Conservation (phyloP, 2,113 vertebrate species). For the Chlorodrepanis virens region DNA sequence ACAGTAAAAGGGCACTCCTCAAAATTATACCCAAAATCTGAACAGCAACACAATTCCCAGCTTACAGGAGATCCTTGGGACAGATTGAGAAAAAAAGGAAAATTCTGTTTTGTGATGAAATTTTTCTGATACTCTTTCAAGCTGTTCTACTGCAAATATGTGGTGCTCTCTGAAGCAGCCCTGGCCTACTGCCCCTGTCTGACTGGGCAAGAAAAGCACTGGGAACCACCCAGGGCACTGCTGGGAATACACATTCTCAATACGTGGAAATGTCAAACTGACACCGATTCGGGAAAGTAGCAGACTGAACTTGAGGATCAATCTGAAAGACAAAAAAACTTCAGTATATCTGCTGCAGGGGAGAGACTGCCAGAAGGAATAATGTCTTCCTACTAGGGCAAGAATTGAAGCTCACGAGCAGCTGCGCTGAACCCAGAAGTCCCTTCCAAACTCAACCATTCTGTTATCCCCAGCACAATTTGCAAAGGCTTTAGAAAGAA, state of each 20-base stretch:
- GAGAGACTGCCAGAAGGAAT: neutral
- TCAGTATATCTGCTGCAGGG: neutral
- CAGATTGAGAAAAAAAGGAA: accelerated
- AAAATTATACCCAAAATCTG: neutral
- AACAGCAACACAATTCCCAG: neutral
- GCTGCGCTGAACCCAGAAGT: neutral
- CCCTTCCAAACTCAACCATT: neutral
- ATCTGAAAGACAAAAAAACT: neutral
- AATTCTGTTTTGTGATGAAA: neutral
- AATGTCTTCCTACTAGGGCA: neutral
- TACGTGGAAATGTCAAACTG: neutral
- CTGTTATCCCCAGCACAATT: neutral
- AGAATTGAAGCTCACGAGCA: neutral
- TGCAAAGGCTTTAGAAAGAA: neutral
- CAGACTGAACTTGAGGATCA: neutral
- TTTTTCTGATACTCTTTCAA: neutral
- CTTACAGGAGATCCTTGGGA: neutral
- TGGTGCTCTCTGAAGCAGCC: neutral
- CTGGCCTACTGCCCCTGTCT: neutral
- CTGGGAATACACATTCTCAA: neutral
- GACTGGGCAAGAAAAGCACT: neutral
- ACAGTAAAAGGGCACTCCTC: neutral
- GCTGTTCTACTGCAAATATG: neutral
- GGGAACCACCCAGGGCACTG: neutral
- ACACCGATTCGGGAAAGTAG: neutral